Conservation (phyloP, 2,113 vertebrate species). For the Helogale parvula region DNA sequence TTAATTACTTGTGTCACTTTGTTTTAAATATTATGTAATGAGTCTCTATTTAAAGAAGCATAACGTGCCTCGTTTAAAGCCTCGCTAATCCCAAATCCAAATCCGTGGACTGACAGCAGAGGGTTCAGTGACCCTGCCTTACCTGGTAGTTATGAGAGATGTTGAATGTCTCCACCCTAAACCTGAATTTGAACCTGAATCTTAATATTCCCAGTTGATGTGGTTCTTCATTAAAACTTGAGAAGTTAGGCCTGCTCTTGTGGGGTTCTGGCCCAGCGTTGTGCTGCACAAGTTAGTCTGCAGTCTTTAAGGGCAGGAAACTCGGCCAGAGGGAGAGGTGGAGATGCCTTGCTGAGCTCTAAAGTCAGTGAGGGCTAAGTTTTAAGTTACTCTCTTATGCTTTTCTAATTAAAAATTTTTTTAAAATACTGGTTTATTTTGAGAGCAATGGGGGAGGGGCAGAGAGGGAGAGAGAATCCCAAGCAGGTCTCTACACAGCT, state of each 20-base stretch:
- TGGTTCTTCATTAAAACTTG: background rate
- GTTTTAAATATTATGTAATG: background rate
- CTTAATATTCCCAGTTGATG: background rate
- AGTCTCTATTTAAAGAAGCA: background rate
- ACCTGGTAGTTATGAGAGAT: background rate
- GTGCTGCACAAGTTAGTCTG: background rate
- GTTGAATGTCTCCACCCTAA: background rate
- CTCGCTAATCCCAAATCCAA: background rate
- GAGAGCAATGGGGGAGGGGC: too few relatives aligned
- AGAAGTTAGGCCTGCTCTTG: background rate
- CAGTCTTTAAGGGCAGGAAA: background rate
- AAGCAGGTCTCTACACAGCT: too few relatives aligned
- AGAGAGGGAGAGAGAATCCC: too few relatives aligned
- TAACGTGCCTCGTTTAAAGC: background rate
- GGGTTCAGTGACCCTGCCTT: background rate
- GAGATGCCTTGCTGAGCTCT: background rate
- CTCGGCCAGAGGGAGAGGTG: background rate
- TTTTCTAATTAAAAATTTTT: too few relatives aligned
- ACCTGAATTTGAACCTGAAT: background rate
- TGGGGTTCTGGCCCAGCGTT: background rate
- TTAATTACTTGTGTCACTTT: constrained; percentile 27
- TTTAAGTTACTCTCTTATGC: background rate
- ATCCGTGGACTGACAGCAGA: background rate
- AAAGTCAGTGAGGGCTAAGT: background rate
- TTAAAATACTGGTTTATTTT: too few relatives aligned